Evolutionary conservation across 2,888 invertebrate species (phyloP), one percentile per base, ranked within the genome.

Genomic region (Microctonus aethiopoides): DNA sequence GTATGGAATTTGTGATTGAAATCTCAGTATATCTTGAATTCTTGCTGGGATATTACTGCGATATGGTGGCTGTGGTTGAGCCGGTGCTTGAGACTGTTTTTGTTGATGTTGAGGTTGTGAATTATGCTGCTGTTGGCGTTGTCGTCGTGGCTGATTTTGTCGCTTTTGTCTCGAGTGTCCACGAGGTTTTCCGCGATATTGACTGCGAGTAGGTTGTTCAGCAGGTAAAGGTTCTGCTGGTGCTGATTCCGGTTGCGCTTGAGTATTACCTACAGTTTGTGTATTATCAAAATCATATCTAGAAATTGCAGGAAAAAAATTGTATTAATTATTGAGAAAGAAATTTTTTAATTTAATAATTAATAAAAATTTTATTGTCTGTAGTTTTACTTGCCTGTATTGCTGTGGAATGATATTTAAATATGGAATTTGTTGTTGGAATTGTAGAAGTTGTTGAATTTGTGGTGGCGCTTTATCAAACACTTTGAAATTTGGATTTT

Each of bases 371-470:
- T n/a, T n/a, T n/a, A n/a, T n/a, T n/a, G n/a, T n/a, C n/a, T n/a
- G n/a, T n/a, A n/a, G n/a, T n/a, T n/a, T n/a, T 9, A 11, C 46
- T 70, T 74, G 83, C 84, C 84, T 81, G 64, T 75, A 81, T 11
- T 80, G 84, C 71, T 83, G 83, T 10, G 85, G 86, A 51, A 85
- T 83, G 67, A 80, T 79, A 73, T 84, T 84, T 52, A 82, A 60
- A 72, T 85, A 85, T n/a, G 85, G 86, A 70, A 85, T 82, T 68
- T 84, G 83, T 16, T 80, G 79, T 68, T 86, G 86, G 65, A 79
- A 84, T 34, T 83, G 80, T 10, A 86, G 78, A 36, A 86, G 64
- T 65, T 85, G 81, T 32, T 83, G 82, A 41, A 86, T 85, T 36
- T 81, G 79, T 3, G 81, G 72, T 0, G 86, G 85, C 7, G 84